Percentiles rank a stretch among this genome's conserved stretches.
Evolutionary conservation across 2,797 vertebrate genomes (phyloP).

Genomic region (Naso thynnoides): DNA sequence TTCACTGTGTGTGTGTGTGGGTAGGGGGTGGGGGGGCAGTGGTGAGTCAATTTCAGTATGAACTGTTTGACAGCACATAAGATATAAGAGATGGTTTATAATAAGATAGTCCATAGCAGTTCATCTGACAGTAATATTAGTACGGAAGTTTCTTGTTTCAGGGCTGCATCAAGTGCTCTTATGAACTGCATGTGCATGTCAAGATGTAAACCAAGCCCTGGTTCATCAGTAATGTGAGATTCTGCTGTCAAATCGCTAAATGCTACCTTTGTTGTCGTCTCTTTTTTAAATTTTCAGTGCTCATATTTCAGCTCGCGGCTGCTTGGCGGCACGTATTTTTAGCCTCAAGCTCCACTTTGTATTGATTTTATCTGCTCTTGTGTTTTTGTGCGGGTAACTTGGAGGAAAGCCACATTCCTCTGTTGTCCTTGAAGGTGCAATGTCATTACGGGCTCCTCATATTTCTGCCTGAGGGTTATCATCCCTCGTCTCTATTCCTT

Average conservation of each 20-base stretch:
- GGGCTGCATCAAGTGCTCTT: slow-evolving; percentile 33
- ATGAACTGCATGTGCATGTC: slow-evolving; percentile 36
- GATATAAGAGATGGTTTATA: slow-evolving; percentile 17
- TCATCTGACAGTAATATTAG: slow-evolving; percentile 33
- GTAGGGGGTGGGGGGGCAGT: background rate
- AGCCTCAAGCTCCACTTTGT: slow-evolving; percentile 67
- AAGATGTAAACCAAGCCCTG: slow-evolving; percentile 56
- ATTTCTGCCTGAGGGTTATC: slow-evolving; percentile 27
- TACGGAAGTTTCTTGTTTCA: slow-evolving; percentile 62
- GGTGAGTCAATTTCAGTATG: slow-evolving; percentile 26
- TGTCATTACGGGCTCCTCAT: slow-evolving; percentile 63
- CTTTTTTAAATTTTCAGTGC: slow-evolving; percentile 63
- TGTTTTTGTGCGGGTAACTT: slow-evolving; percentile 62
- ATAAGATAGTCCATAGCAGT: background rate
- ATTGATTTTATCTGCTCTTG: slow-evolving; percentile 76
- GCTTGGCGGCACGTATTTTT: slow-evolving; percentile 68
- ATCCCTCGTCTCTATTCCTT: slow-evolving; percentile 5
- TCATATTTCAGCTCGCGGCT: slow-evolving; percentile 73
- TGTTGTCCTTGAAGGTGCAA: slow-evolving; percentile 74
- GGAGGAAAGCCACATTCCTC: slow-evolving; percentile 71
- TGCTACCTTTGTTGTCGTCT: slow-evolving; percentile 63
- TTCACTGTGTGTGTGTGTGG: slow-evolving; percentile 6
- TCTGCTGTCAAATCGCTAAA: slow-evolving; percentile 66
- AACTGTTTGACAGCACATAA: slow-evolving; percentile 22
- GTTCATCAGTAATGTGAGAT: slow-evolving; percentile 65